Base-by-base conservation (phyloP, 2,797 vertebrate species). In the Tadarida brasiliensis region DNA sequence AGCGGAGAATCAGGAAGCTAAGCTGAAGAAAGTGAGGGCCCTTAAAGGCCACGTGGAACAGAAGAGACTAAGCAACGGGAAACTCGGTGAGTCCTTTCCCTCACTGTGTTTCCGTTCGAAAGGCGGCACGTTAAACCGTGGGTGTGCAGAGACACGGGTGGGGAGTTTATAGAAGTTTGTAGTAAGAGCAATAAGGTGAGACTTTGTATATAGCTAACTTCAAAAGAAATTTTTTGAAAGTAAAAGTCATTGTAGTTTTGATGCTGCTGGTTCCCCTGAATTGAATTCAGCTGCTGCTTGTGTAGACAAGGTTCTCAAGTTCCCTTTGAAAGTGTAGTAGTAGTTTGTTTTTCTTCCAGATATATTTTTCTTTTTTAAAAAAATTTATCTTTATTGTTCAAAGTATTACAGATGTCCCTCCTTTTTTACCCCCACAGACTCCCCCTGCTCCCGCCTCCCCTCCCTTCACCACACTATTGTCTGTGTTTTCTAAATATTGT, bases 1-100 rank as follows among this genome's bases (percentile, higher is more conserved):
- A 78, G 99, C 99, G 0, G 99, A 99, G 95, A 99, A 98, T 97
- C 99, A 99, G 98, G 99, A 99, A 98, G 99, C 99, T 74, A 99
- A 99, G 92, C 99, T 99, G 17, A 98, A 99, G 39, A 99, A 99
- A 97, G 99, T 99, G 67, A 98, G 99, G 90, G 99, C 99, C 0
- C 98, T 99, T 14, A 99, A 99, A 97, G 99, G 99, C 94, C 99
- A 99, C 0, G 99, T 99, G 98, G 99, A 99, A 77, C 99, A 99
- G 98, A 99, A 99, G 97, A 99, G 99, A 35, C 98, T 99, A 56
- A 99, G 99, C 98, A 99, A 99, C 96, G 99, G 99, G 90, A 99
- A 99, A 87, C 98, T 99, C 16, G 99, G 99, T 99, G 89, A 98
- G 99, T 56, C 44, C 9, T 10, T 93, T 16, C 17, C 10, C 0